These are phyloP conservation scores for Pipistrellus pygmaeus DNA, from an alignment of 2,797 vertebrate genomes.

Conservation along the genomic window DNA sequence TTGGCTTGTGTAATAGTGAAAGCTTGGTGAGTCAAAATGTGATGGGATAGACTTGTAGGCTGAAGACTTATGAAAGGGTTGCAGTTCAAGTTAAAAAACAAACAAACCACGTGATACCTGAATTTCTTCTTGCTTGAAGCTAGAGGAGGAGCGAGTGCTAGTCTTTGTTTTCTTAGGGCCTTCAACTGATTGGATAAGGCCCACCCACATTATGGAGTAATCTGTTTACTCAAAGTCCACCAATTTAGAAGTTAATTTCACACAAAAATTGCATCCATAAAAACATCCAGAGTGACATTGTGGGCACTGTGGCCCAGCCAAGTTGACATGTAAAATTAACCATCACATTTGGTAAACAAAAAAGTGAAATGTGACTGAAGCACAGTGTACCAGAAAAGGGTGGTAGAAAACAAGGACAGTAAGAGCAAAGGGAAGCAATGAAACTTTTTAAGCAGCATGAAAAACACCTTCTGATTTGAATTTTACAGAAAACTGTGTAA, in stretches of 20 bases:
- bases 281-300: not conserved
- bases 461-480: not conserved
- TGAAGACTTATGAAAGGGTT: not conserved
- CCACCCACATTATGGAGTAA: not conserved
- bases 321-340: not conserved
- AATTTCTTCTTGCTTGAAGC: not conserved
- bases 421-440: too few species aligned
- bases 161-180: not conserved
- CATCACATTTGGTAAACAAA: not conserved
- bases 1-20: not conserved
- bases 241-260: constrained; percentile 19
- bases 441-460: not conserved
- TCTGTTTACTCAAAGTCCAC: not conserved
- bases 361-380: not conserved
- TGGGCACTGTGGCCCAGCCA: not conserved
- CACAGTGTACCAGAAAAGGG: not conserved
- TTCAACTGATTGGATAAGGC: not conserved
- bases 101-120: not conserved
- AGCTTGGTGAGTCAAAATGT: not conserved
- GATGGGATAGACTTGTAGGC: not conserved
- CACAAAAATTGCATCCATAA: not conserved
- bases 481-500: not conserved
- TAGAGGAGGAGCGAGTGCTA: not conserved
- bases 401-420: not conserved
- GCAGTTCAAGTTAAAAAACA: not conserved